Conservation (phyloP, 2,113 vertebrate species). For the Recurvirostra avosetta region DNA sequence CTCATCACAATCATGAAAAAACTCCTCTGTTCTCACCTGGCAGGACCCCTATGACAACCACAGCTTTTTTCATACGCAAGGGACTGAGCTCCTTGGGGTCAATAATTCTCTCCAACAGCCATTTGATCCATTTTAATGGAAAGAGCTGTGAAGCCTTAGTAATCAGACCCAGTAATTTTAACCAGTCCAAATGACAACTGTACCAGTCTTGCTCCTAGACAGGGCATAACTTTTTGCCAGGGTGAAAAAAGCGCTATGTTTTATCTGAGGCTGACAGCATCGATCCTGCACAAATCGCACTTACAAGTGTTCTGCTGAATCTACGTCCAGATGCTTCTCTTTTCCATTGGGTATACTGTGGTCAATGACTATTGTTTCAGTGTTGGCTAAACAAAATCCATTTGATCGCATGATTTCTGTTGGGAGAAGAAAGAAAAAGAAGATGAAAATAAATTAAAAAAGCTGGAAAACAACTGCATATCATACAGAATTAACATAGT, state of each 20-base stretch:
- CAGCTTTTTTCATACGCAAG: neutral
- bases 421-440: neutral
- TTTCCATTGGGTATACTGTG: constrained; percentile 85
- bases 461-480: neutral
- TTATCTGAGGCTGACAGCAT: neutral
- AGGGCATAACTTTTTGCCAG: neutral
- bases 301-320: constrained; percentile 86
- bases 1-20: neutral
- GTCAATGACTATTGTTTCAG: constrained; percentile 95
- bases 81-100: neutral
- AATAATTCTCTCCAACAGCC: neutral
- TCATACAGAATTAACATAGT: neutral
- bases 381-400: constrained; percentile 96
- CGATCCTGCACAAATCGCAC: constrained; percentile 20
- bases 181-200: neutral
- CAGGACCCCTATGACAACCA: neutral
- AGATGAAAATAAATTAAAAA: neutral
- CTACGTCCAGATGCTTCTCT: constrained; percentile 85
- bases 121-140: neutral
- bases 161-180: neutral
- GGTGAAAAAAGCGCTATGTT: neutral
- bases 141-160: neutral
- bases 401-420: constrained; percentile 98
- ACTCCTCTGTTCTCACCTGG: neutral
- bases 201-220: neutral